These are phyloP conservation scores for Strigamia transsilvanica DNA, from an alignment of 2,888 invertebrate genomes.

Conservation along the genomic window DNA sequence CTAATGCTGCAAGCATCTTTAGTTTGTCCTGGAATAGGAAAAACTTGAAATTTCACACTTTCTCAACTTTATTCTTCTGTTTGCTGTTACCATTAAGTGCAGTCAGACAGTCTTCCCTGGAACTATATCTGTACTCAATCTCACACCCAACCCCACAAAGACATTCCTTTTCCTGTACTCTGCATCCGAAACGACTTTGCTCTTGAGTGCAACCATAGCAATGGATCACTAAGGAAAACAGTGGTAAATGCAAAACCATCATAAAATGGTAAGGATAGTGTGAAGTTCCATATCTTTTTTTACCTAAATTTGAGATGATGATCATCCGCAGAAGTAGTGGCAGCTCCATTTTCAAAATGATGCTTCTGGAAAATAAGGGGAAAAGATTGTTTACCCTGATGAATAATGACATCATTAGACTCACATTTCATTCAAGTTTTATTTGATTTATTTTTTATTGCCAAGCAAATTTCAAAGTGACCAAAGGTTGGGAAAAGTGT, in stretches of 20 bases:
- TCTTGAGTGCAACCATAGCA: conserved; percentile 7
- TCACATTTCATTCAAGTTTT: too few relatives aligned
- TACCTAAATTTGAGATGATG: conserved; percentile 11
- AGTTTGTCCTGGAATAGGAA: conserved; percentile 14
- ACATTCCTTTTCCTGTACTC: conserved; percentile 41
- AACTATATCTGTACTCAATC: conserved; percentile 25
- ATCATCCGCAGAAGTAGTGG: background rate
- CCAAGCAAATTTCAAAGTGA: too few relatives aligned
- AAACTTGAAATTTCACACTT: background rate
- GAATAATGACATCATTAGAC: background rate
- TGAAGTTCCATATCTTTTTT: background rate
- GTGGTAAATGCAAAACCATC: background rate
- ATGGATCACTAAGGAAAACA: conserved; percentile 28
- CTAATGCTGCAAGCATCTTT: conserved; percentile 37
- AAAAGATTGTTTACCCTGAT: background rate
- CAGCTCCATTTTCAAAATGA: conserved; percentile 9
- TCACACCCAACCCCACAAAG: conserved; percentile 48
- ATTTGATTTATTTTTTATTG: too few relatives aligned
- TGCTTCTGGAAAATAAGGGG: background rate
- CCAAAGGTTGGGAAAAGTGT: background rate
- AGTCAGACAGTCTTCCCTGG: conserved; percentile 40
- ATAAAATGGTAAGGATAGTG: conserved; percentile 10
- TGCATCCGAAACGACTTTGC: conserved; percentile 38
- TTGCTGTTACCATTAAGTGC: conserved; percentile 39
- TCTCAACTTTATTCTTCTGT: conserved; percentile 13